Evolutionary conservation across 1,140 invertebrate genomes (phyloP).

Genomic region (Melitaea cinxia): DNA sequence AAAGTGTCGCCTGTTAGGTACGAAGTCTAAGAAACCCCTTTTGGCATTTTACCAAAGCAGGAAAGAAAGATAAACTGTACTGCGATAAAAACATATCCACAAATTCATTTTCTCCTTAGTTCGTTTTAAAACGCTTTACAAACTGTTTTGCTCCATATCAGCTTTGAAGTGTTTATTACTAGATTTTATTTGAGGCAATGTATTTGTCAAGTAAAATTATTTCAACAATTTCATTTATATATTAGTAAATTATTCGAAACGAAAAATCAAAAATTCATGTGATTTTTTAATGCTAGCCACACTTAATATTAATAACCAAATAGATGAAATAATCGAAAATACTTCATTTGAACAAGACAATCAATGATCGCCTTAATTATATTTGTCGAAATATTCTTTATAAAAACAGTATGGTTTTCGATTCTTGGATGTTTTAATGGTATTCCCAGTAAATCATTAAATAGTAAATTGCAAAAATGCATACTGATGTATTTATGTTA

Average conservation of each 20-base stretch:
- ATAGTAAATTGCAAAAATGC: not conserved
- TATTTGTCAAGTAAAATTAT: too few species aligned
- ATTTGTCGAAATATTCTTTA: not conserved
- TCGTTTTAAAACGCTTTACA: constrained; percentile 27
- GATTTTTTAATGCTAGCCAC: not conserved
- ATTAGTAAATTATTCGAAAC: not conserved
- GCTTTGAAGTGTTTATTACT: constrained; percentile 4
- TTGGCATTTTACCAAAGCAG: constrained; percentile 41
- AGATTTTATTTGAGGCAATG: not conserved
- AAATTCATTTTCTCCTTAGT: constrained; percentile 38
- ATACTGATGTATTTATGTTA: constrained; percentile 9
- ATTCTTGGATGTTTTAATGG: not conserved
- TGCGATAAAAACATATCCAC: constrained; percentile 42
- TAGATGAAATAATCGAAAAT: not conserved
- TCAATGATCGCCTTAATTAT: not conserved
- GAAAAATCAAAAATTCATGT: not conserved
- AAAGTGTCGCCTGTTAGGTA: constrained; percentile 42
- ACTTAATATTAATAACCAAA: not conserved
- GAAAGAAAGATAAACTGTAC: constrained; percentile 36
- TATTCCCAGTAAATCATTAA: not conserved
- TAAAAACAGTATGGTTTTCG: not conserved
- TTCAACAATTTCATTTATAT: not conserved
- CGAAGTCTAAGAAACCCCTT: constrained; percentile 39
- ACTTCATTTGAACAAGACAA: not conserved
- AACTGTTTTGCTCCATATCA: constrained; percentile 14